phyloP scores from a whole-genome alignment of 2,797 vertebrate species.

The Selene dorsalis region DNA sequence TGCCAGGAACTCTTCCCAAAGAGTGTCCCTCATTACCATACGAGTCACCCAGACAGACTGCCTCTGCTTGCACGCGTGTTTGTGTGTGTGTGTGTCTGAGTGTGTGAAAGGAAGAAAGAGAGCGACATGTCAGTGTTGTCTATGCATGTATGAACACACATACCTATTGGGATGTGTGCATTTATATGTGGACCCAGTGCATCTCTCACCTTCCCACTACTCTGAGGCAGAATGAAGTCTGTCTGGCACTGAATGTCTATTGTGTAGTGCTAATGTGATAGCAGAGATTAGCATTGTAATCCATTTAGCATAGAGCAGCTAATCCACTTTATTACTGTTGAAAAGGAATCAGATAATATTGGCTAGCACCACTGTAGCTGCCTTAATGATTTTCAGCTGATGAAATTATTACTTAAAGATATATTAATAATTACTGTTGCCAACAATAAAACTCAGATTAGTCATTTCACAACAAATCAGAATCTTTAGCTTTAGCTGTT shows the following conservation, averaged over 20 bases:
- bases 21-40: conserved; percentile 62
- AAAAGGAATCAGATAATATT: conserved; percentile 83
- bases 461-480: conserved; percentile 42
- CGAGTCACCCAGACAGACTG: conserved; percentile 54
- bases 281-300: conserved; percentile 88
- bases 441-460: conserved; percentile 66
- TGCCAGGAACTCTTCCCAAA: conserved; percentile 33
- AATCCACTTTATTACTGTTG: conserved; percentile 87
- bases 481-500: conserved; percentile 29
- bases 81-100: background rate
- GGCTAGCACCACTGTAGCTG: conserved; percentile 69
- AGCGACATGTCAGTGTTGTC: conserved; percentile 46
- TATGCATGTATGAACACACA: conserved; percentile 38
- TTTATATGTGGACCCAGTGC: conserved; percentile 38
- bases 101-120: background rate
- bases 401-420: conserved; percentile 65
- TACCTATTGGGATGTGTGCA: conserved; percentile 27
- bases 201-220: conserved; percentile 61
- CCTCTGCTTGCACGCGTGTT: background rate
- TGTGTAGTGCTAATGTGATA: conserved; percentile 84
- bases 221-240: conserved; percentile 69
- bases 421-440: conserved; percentile 68
- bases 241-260: conserved; percentile 76
- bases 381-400: conserved; percentile 78
- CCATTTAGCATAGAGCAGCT: conserved; percentile 86